Conservation (phyloP, 2,797 vertebrate species). For the Natrix natrix region DNA sequence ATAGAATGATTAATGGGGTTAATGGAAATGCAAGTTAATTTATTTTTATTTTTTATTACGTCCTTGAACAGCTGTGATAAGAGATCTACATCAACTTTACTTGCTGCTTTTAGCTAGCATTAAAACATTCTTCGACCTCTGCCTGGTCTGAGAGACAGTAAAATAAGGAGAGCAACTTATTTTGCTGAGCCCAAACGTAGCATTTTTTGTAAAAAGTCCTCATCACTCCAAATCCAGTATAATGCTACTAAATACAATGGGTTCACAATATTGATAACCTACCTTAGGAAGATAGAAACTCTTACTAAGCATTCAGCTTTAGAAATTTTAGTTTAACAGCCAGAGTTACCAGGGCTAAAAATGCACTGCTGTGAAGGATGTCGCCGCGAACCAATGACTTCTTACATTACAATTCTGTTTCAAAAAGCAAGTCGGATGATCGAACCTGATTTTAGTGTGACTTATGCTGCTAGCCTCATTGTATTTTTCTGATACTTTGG, state of each 20-base stretch:
- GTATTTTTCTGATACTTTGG: slow-evolving; percentile 52
- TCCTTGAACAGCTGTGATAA: neutral
- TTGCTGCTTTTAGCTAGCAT: neutral
- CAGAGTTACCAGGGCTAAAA: neutral
- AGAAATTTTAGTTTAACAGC: neutral
- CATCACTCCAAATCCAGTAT: neutral
- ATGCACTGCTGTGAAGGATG: neutral
- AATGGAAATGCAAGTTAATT: neutral
- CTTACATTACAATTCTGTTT: slow-evolving; percentile 16
- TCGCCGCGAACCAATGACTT: fast-evolving
- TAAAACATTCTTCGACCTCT: fast-evolving
- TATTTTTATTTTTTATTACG: neutral
- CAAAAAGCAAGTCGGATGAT: neutral
- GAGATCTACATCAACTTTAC: neutral
- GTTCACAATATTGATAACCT: neutral
- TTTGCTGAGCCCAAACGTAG: fast-evolving
- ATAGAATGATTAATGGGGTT: neutral
- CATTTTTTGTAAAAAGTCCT: neutral
- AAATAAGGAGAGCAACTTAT: neutral
- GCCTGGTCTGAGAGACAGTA: neutral
- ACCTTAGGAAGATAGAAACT: neutral
- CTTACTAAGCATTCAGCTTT: neutral
- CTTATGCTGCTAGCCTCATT: neutral
- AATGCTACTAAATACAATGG: neutral
- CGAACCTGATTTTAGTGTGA: neutral